A percentile compares a stretch with the other conserved stretches of the same genome.
Conservation (phyloP, 2,797 vertebrate genomes). For the Falco rusticolus region DNA sequence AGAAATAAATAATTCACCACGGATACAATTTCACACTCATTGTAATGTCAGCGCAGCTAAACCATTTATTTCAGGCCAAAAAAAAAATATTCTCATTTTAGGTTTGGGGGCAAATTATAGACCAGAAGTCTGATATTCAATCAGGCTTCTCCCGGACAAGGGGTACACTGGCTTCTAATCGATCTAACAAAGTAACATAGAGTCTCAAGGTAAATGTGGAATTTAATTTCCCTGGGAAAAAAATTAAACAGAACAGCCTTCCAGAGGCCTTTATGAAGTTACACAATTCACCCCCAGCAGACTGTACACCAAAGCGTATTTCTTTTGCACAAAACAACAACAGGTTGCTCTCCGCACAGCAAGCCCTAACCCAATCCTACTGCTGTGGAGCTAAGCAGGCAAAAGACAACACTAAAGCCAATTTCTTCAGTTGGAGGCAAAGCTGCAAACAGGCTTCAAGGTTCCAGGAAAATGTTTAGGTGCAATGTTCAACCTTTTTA, state of each 20-base stretch:
- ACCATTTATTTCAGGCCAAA: background rate
- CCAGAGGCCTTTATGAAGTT: background rate
- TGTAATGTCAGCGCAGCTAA: background rate
- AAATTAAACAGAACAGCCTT: background rate
- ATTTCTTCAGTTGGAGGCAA: fast-evolving
- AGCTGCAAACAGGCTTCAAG: background rate
- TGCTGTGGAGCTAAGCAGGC: fast-evolving
- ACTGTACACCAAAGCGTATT: fast-evolving
- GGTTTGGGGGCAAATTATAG: background rate
- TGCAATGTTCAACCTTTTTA: background rate
- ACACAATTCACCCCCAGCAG: background rate
- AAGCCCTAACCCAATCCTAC: background rate
- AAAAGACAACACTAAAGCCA: fast-evolving
- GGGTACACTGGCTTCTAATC: background rate
- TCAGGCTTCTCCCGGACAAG: background rate
- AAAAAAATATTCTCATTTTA: background rate
- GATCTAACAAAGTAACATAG: background rate
- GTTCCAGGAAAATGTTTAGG: fast-evolving
- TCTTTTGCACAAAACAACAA: background rate
- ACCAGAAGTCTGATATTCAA: background rate
- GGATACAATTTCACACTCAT: background rate
- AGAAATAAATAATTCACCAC: background rate
- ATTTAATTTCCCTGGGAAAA: background rate
- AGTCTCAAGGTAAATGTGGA: background rate
- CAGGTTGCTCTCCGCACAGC: background rate